These are phyloP conservation scores for Hylaea fasciaria DNA, from an alignment of 2,888 invertebrate species.

Conservation along the genomic window DNA sequence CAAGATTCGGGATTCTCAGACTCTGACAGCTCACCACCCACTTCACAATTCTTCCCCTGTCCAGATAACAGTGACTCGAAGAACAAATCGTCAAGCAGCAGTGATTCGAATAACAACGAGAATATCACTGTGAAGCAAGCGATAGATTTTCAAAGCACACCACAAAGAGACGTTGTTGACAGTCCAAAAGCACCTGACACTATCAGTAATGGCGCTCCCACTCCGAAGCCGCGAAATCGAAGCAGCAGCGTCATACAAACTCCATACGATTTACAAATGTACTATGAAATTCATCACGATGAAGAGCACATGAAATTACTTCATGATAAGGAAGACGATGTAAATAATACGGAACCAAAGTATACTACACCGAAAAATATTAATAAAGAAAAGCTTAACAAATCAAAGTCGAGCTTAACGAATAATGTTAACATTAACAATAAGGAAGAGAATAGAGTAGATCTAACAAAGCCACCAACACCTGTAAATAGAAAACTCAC, in stretches of 20 bases:
- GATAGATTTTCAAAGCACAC: constrained; percentile 72
- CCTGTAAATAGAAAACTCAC: constrained; percentile 61
- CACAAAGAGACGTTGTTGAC: constrained; percentile 66
- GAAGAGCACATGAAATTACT: constrained; percentile 76
- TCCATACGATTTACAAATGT: constrained; percentile 80
- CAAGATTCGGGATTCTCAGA: constrained; percentile 93
- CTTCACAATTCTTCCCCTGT: constrained; percentile 73
- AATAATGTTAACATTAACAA: constrained; percentile 36
- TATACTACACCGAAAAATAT: constrained; percentile 66
- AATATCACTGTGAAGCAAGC: constrained; percentile 78
- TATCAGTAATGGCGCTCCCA: constrained; percentile 56
- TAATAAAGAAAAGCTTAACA: constrained; percentile 59
- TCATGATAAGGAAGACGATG: constrained; percentile 68
- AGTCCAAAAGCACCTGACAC: constrained; percentile 56
- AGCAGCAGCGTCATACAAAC: constrained; percentile 82
- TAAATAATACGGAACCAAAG: constrained; percentile 60
- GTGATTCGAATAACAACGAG: constrained; percentile 78
- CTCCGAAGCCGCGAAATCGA: constrained; percentile 74
- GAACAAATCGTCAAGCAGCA: constrained; percentile 74
- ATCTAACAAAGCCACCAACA: constrained; percentile 58
- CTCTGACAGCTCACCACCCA: constrained; percentile 87
- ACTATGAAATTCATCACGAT: constrained; percentile 79
- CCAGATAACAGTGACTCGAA: constrained; percentile 64
- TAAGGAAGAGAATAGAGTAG: constrained; percentile 54
- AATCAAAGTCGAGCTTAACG: constrained; percentile 41